Base-by-base conservation (phyloP, 1,140 invertebrate species). In the Telenomus remus region DNA sequence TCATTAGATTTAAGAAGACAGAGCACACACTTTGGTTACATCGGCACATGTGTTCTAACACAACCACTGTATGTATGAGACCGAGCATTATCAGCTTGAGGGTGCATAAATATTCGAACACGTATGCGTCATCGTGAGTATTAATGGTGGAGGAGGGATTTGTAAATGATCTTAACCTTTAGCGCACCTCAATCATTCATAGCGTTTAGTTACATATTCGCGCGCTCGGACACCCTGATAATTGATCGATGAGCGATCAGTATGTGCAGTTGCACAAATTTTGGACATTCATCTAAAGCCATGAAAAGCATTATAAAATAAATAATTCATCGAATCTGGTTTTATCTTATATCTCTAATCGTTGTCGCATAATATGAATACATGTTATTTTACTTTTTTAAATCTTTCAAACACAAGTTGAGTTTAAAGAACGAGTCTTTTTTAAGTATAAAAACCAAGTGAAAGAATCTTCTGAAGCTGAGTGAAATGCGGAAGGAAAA, bases 381-480 rank as follows among this genome's bases (percentile, higher is more conserved):
- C n/a, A n/a, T n/a, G n/a, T n/a, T n/a, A n/a, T n/a, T n/a, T n/a
- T n/a, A n/a, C n/a, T n/a, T n/a, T n/a, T n/a, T n/a, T n/a, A n/a
- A n/a, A 27, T 27, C 19, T 27, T 27, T 1, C 1, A 27, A 27
- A 27, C 1, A 27, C 19, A 27, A 27, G 19, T 27, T 27, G 19
- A n/a, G n/a, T n/a, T n/a, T 27, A 6, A 27, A 27, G 6, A 27
- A 27, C 19, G 19, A 27, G 19, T 3, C 6, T 27, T 48, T 12
- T 12, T n/a, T n/a, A n/a, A 80, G 80, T 76, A 83, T 79, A 80
- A 81, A 82, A 85, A 70, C 68, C 59, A 54, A 46, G 79, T 56
- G 84, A 85, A 87, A 85, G 82, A 85, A 87, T 86, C 80, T 86
- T 86, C 82, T 79, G 81, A 82, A 86, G 81, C 79, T 82, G 78